phyloP scores from a whole-genome alignment of 2,113 vertebrate genomes.

The Vidua macroura region DNA sequence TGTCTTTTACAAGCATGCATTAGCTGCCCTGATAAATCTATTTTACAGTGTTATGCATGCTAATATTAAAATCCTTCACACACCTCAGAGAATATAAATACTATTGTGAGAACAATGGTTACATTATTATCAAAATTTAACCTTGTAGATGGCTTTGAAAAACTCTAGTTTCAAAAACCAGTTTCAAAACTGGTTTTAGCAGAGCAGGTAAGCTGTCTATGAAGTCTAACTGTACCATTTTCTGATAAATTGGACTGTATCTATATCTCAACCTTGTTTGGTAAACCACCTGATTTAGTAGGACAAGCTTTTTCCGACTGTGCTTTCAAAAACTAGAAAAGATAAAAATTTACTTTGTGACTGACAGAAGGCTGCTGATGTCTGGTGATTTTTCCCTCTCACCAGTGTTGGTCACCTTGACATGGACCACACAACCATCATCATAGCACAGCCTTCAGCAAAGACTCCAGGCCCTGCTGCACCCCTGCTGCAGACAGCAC shows the following conservation, averaged over 20 bases:
- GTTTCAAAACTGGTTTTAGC: not conserved
- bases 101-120: not conserved
- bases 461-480: not conserved
- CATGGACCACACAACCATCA: not conserved
- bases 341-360: not conserved
- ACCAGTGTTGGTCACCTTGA: fast-evolving
- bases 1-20: not conserved
- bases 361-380: not conserved
- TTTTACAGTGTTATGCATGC: not conserved
- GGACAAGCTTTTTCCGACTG: not conserved
- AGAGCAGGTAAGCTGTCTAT: not conserved
- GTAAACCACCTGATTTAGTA: not conserved
- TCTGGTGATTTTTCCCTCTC: not conserved
- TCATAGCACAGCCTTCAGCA: not conserved
- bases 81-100: not conserved
- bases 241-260: not conserved
- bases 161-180: not conserved
- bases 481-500: not conserved
- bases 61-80: not conserved
- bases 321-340: not conserved
- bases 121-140: not conserved
- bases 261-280: not conserved
- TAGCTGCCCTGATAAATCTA: not conserved
- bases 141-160: not conserved
- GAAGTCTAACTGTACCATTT: not conserved